Base-by-base conservation (phyloP, 1,140 invertebrate genomes). In the Cotesia vestalis region DNA sequence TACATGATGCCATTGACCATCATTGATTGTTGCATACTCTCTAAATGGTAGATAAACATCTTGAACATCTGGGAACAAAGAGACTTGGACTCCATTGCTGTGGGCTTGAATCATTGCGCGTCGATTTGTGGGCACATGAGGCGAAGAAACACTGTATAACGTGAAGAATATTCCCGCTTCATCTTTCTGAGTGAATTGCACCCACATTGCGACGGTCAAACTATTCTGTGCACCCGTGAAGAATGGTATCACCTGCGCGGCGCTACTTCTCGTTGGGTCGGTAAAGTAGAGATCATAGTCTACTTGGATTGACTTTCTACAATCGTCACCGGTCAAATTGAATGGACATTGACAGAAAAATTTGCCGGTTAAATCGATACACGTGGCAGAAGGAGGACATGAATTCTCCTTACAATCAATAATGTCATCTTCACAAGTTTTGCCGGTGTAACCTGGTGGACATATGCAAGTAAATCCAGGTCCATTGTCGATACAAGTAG, bases 271-370 rank as follows among this genome's bases (percentile, higher is more conserved):
- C 34, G 91, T 88, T 61, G 94, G 91, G 83, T 98, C 96, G 79
- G 94, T 96, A 80, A 98, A 96, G 89, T 95, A 96, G 1, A 98
- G 86, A 81, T 99, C 97, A 80, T 98, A 98, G 83, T 98, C 96
- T 5, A 97, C 95, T 86, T 96, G 96, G 64, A 98, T 96, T 9
- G 94, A 92, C 90, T 98, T 98, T 83, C 97, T 90, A 78, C 97
- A 99, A 80, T 98, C 96, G 82, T 98, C 95, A 53, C 97, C 96
- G 67, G 97, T 98, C 74, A 97, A 89, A 81, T 98, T 98, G 85
- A 98, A 97, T 40, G 96, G 96, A 90, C 96, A 98, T 83, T 96
- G 94, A 80, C 97, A 98, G 81, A 96, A 96, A 88, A 97, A 97
- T 80, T 92, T 92, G 76, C 94, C 94, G 59, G 94, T 95, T 14